phyloP scores from a whole-genome alignment of 2,113 vertebrate genomes.

The Clarias magur region DNA sequence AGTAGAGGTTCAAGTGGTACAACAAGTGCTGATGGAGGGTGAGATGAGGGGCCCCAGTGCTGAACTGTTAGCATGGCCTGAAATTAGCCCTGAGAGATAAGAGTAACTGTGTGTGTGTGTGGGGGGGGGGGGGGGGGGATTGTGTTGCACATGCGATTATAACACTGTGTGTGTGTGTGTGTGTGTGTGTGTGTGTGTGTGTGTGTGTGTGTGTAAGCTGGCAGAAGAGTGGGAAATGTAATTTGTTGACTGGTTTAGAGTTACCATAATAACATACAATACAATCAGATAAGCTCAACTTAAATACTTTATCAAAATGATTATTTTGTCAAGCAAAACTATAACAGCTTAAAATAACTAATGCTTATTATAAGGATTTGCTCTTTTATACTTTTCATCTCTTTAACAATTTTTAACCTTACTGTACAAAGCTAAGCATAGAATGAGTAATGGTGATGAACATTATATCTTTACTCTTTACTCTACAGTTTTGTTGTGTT shows the following conservation, averaged over 20 bases:
- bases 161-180: constrained; percentile 7
- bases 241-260: background rate
- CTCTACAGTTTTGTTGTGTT: background rate
- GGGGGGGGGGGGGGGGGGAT: constrained; percentile 51
- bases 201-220: constrained; percentile 46
- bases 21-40: constrained; percentile 70
- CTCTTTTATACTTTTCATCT: background rate
- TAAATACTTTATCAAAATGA: background rate
- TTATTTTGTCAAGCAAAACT: background rate
- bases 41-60: constrained; percentile 51
- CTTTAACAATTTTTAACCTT: background rate
- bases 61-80: constrained; percentile 57
- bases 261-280: background rate
- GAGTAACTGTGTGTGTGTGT: constrained; percentile 61
- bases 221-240: background rate
- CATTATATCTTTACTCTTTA: background rate
- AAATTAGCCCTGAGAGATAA: constrained; percentile 70
- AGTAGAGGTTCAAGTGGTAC: constrained; percentile 64
- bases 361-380: background rate
- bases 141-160: too few relatives aligned
- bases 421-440: background rate
- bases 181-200: constrained; percentile 39
- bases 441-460: background rate
- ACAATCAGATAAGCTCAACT: background rate
- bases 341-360: background rate